Percentiles rank a stretch among this genome's conserved stretches.
These are phyloP conservation scores for Vireo altiloquus DNA, from an alignment of 2,113 vertebrate genomes.

Conservation along the genomic window DNA sequence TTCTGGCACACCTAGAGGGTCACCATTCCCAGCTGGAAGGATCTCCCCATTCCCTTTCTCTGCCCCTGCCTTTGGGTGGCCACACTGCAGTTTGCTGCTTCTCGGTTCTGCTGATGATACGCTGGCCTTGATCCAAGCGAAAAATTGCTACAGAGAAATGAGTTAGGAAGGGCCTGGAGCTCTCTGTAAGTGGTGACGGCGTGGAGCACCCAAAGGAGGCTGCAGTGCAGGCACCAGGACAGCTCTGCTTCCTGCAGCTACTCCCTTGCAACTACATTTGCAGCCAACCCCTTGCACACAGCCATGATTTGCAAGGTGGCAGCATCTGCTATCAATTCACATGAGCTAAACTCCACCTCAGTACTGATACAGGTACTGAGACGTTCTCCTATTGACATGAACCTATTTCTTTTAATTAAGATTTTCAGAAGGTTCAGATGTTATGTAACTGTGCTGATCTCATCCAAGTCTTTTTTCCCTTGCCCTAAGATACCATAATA, in stretches of 20 bases:
- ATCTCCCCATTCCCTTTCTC: neutral
- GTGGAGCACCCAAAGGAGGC: neutral
- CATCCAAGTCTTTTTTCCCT: neutral
- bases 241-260: neutral
- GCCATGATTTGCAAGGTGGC: neutral
- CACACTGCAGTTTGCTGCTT: neutral
- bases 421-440: neutral
- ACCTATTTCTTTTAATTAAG: neutral
- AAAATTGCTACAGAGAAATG: neutral
- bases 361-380: neutral
- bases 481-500: neutral
- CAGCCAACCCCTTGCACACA: neutral
- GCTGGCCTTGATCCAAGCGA: neutral
- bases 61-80: neutral
- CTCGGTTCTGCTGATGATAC: neutral
- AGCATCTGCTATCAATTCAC: accelerated
- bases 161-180: neutral
- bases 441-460: neutral
- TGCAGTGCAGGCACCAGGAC: neutral
- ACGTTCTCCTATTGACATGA: neutral
- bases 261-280: neutral
- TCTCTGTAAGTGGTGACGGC: neutral
- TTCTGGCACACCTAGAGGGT: neutral
- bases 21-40: neutral
- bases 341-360: neutral